Evolutionary conservation across 2,113 vertebrate genomes (phyloP).

Genomic region (Poeciliopsis prolifica): DNA sequence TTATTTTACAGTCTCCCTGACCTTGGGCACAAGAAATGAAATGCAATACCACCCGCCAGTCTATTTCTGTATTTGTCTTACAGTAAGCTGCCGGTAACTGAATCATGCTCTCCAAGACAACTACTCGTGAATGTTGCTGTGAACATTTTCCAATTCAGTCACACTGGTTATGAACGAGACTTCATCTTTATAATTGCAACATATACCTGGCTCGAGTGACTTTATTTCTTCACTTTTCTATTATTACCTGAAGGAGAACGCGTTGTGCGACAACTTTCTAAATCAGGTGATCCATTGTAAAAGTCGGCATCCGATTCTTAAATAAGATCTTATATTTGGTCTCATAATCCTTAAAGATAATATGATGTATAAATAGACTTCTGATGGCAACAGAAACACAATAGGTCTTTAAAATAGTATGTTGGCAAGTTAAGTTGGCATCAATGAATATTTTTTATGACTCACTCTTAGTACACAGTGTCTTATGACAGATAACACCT

Average conservation of each 20-base stretch:
- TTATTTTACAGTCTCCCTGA: constrained; percentile 77
- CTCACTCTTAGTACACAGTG: constrained; percentile 30
- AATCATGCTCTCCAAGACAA: constrained; percentile 61
- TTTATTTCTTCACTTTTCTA: constrained; percentile 42
- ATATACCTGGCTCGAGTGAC: constrained; percentile 14
- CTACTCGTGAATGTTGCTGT: constrained; percentile 57
- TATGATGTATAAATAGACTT: neutral
- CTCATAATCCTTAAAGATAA: constrained; percentile 19
- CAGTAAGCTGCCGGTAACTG: constrained; percentile 74
- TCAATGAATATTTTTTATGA: constrained; percentile 13
- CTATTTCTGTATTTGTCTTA: constrained; percentile 80
- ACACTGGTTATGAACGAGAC: constrained; percentile 45
- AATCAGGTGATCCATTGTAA: constrained; percentile 36
- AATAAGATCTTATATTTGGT: constrained; percentile 24
- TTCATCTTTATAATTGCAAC: constrained; percentile 41
- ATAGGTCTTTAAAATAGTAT: constrained; percentile 2
- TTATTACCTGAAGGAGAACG: constrained; percentile 28
- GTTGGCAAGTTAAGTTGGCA: constrained; percentile 14
- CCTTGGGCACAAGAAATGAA: constrained; percentile 80
- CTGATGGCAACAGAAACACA: neutral
- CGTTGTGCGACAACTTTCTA: neutral
- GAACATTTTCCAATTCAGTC: constrained; percentile 49
- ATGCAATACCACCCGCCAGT: constrained; percentile 76
- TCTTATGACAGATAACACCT: constrained; percentile 27
- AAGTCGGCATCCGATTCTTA: constrained; percentile 24